Conservation (phyloP, 2,888 invertebrate genomes). For the Andrena minutula region DNA sequence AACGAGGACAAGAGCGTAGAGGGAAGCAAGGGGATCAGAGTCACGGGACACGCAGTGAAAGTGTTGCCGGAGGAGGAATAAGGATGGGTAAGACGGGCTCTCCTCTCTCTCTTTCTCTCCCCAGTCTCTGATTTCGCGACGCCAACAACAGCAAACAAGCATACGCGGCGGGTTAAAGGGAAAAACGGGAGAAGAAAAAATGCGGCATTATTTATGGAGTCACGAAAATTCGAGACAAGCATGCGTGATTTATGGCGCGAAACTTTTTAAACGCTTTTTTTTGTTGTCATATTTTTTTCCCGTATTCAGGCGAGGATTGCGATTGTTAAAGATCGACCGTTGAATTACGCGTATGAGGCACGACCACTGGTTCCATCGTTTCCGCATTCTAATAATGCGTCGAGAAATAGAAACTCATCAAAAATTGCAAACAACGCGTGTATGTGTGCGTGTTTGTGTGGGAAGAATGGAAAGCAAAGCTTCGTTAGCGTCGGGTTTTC, state of each 20-base stretch:
- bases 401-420: conserved; percentile 16
- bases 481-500: background rate
- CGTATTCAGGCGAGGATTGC: background rate
- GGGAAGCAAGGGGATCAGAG: conserved; percentile 62
- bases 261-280: too few relatives aligned
- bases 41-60: conserved; percentile 80
- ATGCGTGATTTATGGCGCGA: too few relatives aligned
- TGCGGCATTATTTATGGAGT: background rate
- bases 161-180: conserved; percentile 11
- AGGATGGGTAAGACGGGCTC: conserved; percentile 50
- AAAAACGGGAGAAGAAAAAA: conserved; percentile 11
- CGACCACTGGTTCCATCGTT: background rate
- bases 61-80: conserved; percentile 74
- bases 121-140: background rate
- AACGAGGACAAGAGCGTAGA: conserved; percentile 58
- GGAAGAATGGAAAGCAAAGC: conserved; percentile 18
- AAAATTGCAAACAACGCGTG: conserved; percentile 25
- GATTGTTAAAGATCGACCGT: background rate
- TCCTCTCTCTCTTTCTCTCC: conserved; percentile 55
- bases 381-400: conserved; percentile 45
- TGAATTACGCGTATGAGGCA: background rate
- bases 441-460: background rate
- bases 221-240: too few relatives aligned
- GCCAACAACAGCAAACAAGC: conserved; percentile 33
- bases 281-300: background rate